Conservation (phyloP, 2,797 vertebrate species). For the Poeciliopsis presidionis region DNA sequence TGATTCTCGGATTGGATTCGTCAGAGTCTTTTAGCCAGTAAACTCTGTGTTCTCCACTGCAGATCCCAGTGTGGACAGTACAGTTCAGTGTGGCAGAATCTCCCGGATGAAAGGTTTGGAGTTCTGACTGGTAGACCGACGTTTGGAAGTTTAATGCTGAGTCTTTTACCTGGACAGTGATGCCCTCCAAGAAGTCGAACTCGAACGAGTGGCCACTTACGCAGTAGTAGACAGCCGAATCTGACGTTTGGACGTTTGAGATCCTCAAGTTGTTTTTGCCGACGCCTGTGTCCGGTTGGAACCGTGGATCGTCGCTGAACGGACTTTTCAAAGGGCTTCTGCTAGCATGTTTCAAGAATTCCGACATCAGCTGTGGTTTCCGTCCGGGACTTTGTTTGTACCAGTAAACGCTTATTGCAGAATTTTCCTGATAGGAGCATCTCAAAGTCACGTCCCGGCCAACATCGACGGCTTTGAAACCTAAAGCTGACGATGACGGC, state of each 20-base stretch:
- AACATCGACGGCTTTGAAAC: not conserved
- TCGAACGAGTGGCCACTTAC: not conserved
- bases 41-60: not conserved
- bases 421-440: not conserved
- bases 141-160: not conserved
- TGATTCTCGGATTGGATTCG: not conserved
- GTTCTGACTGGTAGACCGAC: constrained; percentile 38
- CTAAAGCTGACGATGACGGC: not conserved
- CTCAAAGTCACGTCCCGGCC: not conserved
- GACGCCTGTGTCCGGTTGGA: not conserved
- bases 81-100: not conserved
- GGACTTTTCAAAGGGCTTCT: not conserved
- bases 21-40: not conserved
- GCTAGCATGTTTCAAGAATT: not conserved
- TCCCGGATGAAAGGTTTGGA: not conserved
- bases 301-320: not conserved
- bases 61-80: not conserved
- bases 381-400: not conserved
- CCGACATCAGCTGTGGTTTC: not conserved
- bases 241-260: not conserved
- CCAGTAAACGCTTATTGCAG: not conserved
- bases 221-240: constrained; percentile 51
- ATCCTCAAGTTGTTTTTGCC: constrained; percentile 13
- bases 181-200: constrained; percentile 1
- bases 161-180: constrained; percentile 5